A percentile compares a stretch with the other conserved stretches of the same genome.
phyloP scores from a whole-genome alignment of 2,113 vertebrate genomes.

The Lutjanus erythropterus region DNA sequence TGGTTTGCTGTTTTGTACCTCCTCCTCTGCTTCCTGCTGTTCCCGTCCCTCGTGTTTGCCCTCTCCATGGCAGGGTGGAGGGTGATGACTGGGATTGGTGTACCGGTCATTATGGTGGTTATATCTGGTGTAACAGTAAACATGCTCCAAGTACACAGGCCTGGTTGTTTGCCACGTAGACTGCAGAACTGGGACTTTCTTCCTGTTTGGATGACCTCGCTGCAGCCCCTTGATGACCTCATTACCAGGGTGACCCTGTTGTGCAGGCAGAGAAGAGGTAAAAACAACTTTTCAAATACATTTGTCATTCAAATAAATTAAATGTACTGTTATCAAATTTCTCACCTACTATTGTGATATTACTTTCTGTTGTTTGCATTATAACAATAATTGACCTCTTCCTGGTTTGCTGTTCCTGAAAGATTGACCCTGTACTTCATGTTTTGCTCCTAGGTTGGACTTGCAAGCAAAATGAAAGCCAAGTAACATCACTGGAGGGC shows the following conservation, averaged over 20 bases:
- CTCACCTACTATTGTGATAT: background rate
- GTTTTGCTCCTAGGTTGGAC: slow-evolving; percentile 23
- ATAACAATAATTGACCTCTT: background rate
- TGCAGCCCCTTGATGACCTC: slow-evolving; percentile 88
- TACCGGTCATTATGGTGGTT: slow-evolving; percentile 83
- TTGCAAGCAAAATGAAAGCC: background rate
- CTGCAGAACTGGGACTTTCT: slow-evolving; percentile 91
- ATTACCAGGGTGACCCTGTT: slow-evolving; percentile 84
- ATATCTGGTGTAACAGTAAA: slow-evolving; percentile 83
- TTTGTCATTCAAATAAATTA: background rate
- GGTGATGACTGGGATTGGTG: slow-evolving; percentile 85
- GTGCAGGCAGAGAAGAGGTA: slow-evolving; percentile 63
- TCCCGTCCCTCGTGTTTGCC: slow-evolving; percentile 88
- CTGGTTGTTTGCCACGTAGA: slow-evolving; percentile 82
- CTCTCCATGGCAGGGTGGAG: slow-evolving; percentile 91
- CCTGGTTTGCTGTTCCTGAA: background rate
- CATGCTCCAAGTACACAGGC: slow-evolving; percentile 83
- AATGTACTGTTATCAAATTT: background rate
- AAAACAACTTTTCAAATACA: background rate
- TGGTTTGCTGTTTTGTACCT: slow-evolving; percentile 92
- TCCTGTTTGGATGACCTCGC: slow-evolving; percentile 89
- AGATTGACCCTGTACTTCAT: background rate
- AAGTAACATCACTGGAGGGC: background rate
- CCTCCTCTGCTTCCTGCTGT: slow-evolving; percentile 88
- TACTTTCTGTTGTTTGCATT: background rate